phyloP scores from a whole-genome alignment of 2,113 vertebrate genomes.

The Solea solea region DNA sequence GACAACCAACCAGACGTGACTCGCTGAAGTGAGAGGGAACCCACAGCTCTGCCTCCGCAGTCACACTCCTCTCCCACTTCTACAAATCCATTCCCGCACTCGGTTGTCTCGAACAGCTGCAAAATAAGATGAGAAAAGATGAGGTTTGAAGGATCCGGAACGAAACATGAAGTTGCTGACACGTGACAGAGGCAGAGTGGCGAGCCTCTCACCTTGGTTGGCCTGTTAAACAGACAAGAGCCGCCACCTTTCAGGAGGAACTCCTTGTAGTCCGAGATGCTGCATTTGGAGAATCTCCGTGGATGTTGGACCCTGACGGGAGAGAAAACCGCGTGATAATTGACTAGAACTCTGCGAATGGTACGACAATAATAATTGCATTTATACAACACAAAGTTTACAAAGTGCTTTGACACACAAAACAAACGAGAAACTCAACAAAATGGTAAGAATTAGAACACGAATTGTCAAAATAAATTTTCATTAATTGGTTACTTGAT shows the following conservation, averaged over 20 bases:
- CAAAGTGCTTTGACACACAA: too few species aligned
- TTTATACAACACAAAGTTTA: too few species aligned
- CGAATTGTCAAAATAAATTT: neutral
- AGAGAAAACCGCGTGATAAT: conserved; percentile 28
- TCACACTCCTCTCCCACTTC: conserved; percentile 97
- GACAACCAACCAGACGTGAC: conserved; percentile 22
- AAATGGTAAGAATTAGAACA: too few species aligned
- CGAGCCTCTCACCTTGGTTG: conserved; percentile 87
- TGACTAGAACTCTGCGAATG: neutral
- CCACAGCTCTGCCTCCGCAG: conserved; percentile 90
- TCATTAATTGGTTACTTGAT: neutral
- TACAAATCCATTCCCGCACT: conserved; percentile 97
- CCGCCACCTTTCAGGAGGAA: conserved; percentile 94
- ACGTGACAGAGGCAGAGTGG: neutral
- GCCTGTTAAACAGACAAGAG: conserved; percentile 96
- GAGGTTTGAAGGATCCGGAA: neutral
- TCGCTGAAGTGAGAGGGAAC: conserved; percentile 48
- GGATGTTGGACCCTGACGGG: conserved; percentile 88
- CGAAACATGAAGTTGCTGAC: neutral
- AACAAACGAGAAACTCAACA: too few species aligned
- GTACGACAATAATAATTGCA: too few species aligned
- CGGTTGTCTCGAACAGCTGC: conserved; percentile 91
- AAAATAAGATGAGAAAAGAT: conserved; percentile 47
- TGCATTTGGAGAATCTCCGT: conserved; percentile 96
- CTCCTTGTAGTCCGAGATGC: conserved; percentile 94